A percentile compares a stretch with the other conserved stretches of the same genome.
phyloP scores from a whole-genome alignment of 2,113 vertebrate species.

The Peromyscus polionotus region DNA sequence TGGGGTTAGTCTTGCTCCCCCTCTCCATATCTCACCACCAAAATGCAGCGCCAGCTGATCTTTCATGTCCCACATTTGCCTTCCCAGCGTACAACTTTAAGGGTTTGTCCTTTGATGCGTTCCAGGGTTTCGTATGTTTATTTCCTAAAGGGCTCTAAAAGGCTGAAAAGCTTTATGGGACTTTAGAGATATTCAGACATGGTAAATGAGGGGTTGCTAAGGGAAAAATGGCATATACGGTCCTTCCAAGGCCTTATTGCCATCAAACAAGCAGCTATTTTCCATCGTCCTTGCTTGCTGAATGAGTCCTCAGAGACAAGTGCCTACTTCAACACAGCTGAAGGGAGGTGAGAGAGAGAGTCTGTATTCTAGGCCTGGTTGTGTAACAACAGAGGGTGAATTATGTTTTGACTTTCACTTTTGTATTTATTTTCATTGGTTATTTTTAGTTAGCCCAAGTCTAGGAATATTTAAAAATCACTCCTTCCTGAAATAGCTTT shows the following conservation, averaged over 20 bases:
- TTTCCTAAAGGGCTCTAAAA: slow-evolving; percentile 39
- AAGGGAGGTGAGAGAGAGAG: neutral
- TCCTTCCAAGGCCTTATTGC: neutral
- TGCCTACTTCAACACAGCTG: neutral
- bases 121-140: slow-evolving; percentile 32
- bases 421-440: slow-evolving; percentile 64
- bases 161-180: neutral
- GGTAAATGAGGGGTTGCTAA: neutral
- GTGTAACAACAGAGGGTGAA: slow-evolving; percentile 63
- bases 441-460: slow-evolving; percentile 70
- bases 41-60: neutral
- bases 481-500: slow-evolving; percentile 66
- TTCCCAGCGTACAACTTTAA: neutral
- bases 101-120: neutral
- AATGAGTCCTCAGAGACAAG: slow-evolving; percentile 1
- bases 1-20: neutral
- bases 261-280: slow-evolving; percentile 47
- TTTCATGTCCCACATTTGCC: neutral
- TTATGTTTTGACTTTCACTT: slow-evolving; percentile 39
- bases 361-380: neutral
- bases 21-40: neutral
- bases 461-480: slow-evolving; percentile 67
- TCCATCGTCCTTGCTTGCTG: neutral
- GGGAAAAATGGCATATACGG: neutral
- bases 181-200: neutral